Evolutionary conservation across 2,113 vertebrate genomes (phyloP).

Genomic region (Pipra filicauda): DNA sequence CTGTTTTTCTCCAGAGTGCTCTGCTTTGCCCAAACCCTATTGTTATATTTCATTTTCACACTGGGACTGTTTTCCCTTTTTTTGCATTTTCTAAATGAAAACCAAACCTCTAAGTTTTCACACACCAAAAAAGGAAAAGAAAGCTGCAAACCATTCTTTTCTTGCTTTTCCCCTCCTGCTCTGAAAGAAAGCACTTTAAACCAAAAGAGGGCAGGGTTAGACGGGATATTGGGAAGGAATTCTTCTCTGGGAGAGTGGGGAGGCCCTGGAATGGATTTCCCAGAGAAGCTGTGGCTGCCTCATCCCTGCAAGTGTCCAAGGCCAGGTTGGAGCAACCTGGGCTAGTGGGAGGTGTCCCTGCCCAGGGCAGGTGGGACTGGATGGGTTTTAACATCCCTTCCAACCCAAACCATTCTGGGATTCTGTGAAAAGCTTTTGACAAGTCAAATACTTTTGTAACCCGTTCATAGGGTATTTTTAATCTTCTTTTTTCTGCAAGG

Average conservation of each 20-base stretch:
- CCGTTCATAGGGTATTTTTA: not conserved
- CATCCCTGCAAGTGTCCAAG: not conserved
- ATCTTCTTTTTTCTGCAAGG: not conserved
- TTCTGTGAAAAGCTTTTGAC: not conserved
- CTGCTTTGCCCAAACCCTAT: not conserved
- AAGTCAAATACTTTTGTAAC: not conserved
- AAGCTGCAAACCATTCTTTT: not conserved
- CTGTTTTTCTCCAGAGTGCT: not conserved
- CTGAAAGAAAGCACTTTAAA: not conserved
- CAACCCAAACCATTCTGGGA: not conserved
- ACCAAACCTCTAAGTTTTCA: not conserved
- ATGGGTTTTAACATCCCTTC: accelerated
- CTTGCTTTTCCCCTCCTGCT: not conserved
- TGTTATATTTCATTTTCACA: not conserved
- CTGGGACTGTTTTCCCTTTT: not conserved
- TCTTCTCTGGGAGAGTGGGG: not conserved
- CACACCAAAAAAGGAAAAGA: not conserved
- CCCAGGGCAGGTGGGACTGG: not conserved
- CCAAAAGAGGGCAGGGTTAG: not conserved
- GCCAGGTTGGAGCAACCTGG: not conserved
- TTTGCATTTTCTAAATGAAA: not conserved
- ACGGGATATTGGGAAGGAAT: not conserved
- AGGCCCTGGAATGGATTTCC: not conserved
- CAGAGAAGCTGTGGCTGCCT: not conserved
- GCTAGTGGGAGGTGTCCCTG: not conserved